phyloP scores from a whole-genome alignment of 2,888 invertebrate genomes.

The Dugesia japonica region DNA sequence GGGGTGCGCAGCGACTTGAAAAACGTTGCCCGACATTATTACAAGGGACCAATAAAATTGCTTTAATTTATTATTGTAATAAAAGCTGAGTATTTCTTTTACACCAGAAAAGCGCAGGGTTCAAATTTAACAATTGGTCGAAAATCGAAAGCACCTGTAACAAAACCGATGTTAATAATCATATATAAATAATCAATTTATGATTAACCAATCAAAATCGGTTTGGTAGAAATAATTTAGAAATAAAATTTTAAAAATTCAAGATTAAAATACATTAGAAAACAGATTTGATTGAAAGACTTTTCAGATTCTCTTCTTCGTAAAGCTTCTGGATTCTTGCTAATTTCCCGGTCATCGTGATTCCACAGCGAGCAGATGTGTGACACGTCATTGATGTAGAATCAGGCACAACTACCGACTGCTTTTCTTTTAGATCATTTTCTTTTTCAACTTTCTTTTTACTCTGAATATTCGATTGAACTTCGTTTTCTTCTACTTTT shows the following conservation, averaged over 20 bases:
- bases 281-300: not conserved
- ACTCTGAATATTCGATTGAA: not conserved
- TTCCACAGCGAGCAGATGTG: conserved; percentile 17
- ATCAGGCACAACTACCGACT: not conserved
- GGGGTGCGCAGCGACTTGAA: too few relatives aligned
- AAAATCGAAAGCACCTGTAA: too few relatives aligned
- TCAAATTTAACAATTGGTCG: too few relatives aligned
- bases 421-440: not conserved
- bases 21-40: too few relatives aligned
- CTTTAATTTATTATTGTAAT: too few relatives aligned
- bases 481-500: not conserved
- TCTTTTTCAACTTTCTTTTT: not conserved
- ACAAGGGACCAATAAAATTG: too few relatives aligned
- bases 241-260: not conserved
- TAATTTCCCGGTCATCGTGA: conserved; percentile 21
- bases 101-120: too few relatives aligned
- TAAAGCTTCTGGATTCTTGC: conserved; percentile 6
- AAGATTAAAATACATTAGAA: not conserved
- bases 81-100: too few relatives aligned
- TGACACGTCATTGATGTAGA: not conserved
- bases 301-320: not conserved
- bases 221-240: not conserved
- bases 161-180: not conserved
- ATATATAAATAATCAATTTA: not conserved
- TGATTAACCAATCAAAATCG: not conserved